Percentiles rank a stretch among this genome's conserved stretches.
These are phyloP conservation scores for Prionailurus viverrinus DNA, from an alignment of 2,113 vertebrate species.

Conservation along the genomic window DNA sequence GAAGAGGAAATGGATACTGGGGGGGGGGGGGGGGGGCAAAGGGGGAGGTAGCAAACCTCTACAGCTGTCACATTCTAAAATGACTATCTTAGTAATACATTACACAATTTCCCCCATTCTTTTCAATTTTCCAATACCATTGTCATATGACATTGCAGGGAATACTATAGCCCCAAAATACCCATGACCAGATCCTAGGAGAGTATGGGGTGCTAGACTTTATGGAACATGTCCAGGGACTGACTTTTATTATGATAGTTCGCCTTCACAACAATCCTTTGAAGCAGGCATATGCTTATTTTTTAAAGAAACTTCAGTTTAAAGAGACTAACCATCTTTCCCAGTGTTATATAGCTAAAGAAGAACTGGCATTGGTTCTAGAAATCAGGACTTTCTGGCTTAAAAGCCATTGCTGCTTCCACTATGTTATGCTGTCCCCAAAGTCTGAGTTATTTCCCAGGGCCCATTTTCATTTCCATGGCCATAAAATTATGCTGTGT, in stretches of 20 bases:
- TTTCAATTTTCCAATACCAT: neutral
- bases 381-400: slow-evolving; percentile 1
- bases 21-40: neutral
- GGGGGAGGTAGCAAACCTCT: neutral
- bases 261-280: neutral
- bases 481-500: neutral
- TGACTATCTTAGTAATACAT: neutral
- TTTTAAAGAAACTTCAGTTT: slow-evolving; percentile 36
- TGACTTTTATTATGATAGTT: neutral
- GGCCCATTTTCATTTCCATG: neutral
- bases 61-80: neutral
- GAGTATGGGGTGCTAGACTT: neutral
- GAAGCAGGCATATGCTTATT: neutral
- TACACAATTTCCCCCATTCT: neutral
- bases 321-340: neutral
- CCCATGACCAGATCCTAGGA: neutral
- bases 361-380: neutral
- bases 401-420: neutral
- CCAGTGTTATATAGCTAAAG: neutral
- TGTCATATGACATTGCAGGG: neutral
- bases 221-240: neutral
- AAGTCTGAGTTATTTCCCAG: slow-evolving; percentile 58
- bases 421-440: neutral
- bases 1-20: neutral
- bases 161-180: neutral